phyloP scores from a whole-genome alignment of 2,113 vertebrate species.

The Periophthalmus modestus region DNA sequence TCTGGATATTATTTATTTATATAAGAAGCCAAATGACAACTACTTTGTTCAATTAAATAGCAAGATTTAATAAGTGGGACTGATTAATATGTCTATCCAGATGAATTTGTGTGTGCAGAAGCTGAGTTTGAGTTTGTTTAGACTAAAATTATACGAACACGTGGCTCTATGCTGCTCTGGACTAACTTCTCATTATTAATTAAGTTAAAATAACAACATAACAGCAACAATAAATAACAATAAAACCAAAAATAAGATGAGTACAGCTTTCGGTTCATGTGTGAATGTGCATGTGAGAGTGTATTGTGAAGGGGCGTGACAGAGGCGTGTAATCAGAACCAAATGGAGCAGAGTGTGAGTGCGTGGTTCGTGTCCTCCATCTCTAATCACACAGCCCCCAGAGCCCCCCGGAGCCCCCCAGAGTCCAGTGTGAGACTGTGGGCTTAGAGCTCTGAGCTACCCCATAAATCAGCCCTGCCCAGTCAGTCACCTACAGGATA shows the following conservation, averaged over 20 bases:
- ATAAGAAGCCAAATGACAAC: too few species aligned
- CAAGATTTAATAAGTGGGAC: too few species aligned
- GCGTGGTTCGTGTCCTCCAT: conserved; percentile 74
- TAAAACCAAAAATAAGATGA: not conserved
- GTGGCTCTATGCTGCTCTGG: not conserved
- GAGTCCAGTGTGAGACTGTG: conserved; percentile 69
- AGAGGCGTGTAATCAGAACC: conserved; percentile 72
- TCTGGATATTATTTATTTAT: too few species aligned
- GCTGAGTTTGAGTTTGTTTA: too few species aligned
- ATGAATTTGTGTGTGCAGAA: too few species aligned
- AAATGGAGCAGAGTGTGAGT: conserved; percentile 72
- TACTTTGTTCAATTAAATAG: too few species aligned
- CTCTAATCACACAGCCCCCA: conserved; percentile 79
- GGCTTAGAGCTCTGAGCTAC: conserved; percentile 65
- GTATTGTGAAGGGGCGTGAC: conserved; percentile 44
- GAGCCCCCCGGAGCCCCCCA: conserved; percentile 44
- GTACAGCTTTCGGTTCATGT: conserved; percentile 31
- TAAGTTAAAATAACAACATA: not conserved
- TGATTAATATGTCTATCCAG: too few species aligned
- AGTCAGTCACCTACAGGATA: conserved; percentile 57
- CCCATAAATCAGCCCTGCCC: conserved; percentile 77
- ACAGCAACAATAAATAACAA: not conserved
- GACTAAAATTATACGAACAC: not conserved
- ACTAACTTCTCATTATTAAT: not conserved
- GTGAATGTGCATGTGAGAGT: conserved; percentile 14